Evolutionary conservation across 2,797 vertebrate genomes (phyloP).

Genomic region (Diplodus puntazzo): DNA sequence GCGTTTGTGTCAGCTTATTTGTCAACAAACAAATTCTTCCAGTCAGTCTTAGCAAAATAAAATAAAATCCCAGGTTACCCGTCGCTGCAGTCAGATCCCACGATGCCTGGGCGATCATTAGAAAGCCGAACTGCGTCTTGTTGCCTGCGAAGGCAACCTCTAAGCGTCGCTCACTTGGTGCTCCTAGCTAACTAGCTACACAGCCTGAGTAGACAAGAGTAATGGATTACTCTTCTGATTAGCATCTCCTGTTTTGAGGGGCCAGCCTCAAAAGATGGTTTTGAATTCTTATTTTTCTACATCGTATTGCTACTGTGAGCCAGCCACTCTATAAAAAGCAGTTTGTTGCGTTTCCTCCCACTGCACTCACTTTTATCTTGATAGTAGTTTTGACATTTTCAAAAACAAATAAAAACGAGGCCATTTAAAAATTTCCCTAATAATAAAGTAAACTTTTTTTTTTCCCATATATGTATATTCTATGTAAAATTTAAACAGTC

Average conservation of each 20-base stretch:
- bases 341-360: conserved; percentile 30
- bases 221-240: conserved; percentile 25
- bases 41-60: background rate
- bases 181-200: conserved; percentile 30
- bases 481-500: conserved; percentile 53
- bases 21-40: conserved; percentile 19
- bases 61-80: background rate
- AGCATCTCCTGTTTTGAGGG: conserved; percentile 66
- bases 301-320: conserved; percentile 58
- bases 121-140: conserved; percentile 26
- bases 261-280: conserved; percentile 73
- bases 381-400: conserved; percentile 45
- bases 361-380: conserved; percentile 35
- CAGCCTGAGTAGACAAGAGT: conserved; percentile 56
- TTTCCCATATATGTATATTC: conserved; percentile 26
- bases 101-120: conserved; percentile 7
- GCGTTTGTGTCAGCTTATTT: conserved; percentile 33
- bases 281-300: conserved; percentile 25
- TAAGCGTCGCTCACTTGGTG: conserved; percentile 7
- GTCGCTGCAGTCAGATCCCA: conserved; percentile 16
- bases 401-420: conserved; percentile 44
- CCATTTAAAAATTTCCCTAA: conserved; percentile 44
- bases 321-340: conserved; percentile 60
- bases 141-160: conserved; percentile 30
- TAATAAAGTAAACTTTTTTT: conserved; percentile 50